phyloP scores from a whole-genome alignment of 2,888 invertebrate species.

The Cephalotes varians region DNA sequence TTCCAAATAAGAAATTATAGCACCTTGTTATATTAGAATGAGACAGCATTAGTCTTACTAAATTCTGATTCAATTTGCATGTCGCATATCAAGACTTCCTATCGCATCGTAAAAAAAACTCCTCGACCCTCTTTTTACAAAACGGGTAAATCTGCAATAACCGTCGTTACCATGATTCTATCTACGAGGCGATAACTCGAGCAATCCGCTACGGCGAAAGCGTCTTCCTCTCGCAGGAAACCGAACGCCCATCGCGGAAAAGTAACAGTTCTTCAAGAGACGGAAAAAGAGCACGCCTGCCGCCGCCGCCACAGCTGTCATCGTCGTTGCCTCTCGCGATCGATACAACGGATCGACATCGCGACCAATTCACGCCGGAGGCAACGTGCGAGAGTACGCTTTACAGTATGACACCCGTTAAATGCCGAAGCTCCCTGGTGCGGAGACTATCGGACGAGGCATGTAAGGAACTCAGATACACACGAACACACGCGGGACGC shows the following conservation, averaged over 20 bases:
- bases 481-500: slow-evolving; percentile 58
- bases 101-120: slow-evolving; percentile 33
- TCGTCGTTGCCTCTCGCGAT: slow-evolving; percentile 31
- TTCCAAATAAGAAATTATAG: background rate
- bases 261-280: slow-evolving; percentile 34
- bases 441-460: slow-evolving; percentile 81
- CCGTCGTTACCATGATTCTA: slow-evolving; percentile 46
- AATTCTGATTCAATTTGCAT: slow-evolving; percentile 47
- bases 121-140: slow-evolving; percentile 29
- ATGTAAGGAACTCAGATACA: slow-evolving; percentile 80
- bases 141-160: slow-evolving; percentile 52
- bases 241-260: slow-evolving; percentile 36
- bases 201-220: slow-evolving; percentile 49
- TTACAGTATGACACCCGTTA: slow-evolving; percentile 82
- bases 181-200: slow-evolving; percentile 50
- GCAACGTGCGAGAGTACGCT: slow-evolving; percentile 61
- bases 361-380: slow-evolving; percentile 29
- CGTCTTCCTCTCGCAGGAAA: slow-evolving; percentile 49
- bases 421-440: slow-evolving; percentile 75
- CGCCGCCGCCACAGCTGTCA: background rate
- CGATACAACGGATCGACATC: slow-evolving; percentile 40
- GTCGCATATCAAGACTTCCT: slow-evolving; percentile 40
- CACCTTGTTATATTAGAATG: background rate
- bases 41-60: slow-evolving; percentile 42
- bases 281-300: slow-evolving; percentile 45